These are phyloP conservation scores for Dryococelus australis DNA, from an alignment of 2,888 invertebrate genomes.

Conservation along the genomic window DNA sequence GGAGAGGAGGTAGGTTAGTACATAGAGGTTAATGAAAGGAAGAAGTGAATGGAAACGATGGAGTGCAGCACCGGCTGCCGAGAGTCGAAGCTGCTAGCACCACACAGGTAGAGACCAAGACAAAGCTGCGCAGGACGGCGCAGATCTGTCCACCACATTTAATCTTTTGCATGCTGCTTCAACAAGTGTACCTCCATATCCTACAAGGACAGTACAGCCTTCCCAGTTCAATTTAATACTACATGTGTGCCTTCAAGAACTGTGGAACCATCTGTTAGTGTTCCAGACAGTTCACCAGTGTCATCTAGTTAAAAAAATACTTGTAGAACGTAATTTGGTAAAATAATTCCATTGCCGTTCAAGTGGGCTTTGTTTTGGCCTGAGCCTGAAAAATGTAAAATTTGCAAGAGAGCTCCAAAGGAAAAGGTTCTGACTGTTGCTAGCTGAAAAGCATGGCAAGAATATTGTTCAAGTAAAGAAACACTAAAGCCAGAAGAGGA, in stretches of 20 bases:
- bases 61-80: too few relatives aligned
- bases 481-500: not conserved
- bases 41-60: too few relatives aligned
- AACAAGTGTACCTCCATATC: not conserved
- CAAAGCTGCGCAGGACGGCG: too few relatives aligned
- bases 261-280: not conserved
- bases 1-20: too few relatives aligned
- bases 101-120: too few relatives aligned
- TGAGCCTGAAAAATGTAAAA: not conserved
- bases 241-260: not conserved
- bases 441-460: not conserved
- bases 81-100: too few relatives aligned
- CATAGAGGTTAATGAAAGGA: too few relatives aligned
- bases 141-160: too few relatives aligned
- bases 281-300: not conserved
- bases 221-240: not conserved
- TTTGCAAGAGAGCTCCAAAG: not conserved
- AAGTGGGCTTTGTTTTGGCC: constrained; percentile 12
- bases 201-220: not conserved
- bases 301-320: not conserved
- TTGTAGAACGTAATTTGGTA: not conserved
- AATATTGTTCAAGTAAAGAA: constrained; percentile 8
- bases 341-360: constrained; percentile 18
- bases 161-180: not conserved
- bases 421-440: not conserved